Evolutionary conservation across 1,140 invertebrate species (phyloP).

Genomic region (Ips nitidus): DNA sequence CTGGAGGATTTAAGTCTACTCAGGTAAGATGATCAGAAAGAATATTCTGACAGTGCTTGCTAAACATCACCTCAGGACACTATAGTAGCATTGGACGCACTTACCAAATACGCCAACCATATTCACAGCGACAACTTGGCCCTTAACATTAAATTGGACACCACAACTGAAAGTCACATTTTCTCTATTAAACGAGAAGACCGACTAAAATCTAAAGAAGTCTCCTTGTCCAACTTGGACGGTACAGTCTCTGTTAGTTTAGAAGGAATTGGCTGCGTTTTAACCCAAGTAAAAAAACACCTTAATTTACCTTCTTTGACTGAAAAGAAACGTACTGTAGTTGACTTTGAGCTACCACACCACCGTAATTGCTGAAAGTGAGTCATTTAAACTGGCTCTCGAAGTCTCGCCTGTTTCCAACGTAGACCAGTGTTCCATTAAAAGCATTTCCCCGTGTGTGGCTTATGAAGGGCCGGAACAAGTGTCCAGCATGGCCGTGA

Average conservation of each 20-base stretch:
- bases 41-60: neutral
- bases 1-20: conserved; percentile 70
- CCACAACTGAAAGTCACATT: conserved; percentile 30
- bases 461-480: conserved; percentile 39
- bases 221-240: conserved; percentile 46
- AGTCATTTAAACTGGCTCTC: conserved; percentile 45
- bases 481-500: conserved; percentile 61
- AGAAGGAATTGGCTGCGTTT: conserved; percentile 62
- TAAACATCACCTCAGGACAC: conserved; percentile 56
- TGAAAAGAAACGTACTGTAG: conserved; percentile 17
- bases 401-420: conserved; percentile 44
- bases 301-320: neutral
- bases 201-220: conserved; percentile 39
- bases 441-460: conserved; percentile 45
- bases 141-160: conserved; percentile 37
- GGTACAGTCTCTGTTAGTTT: conserved; percentile 53
- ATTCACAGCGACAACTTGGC: conserved; percentile 34
- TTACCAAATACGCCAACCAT: conserved; percentile 56
- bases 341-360: conserved; percentile 40
- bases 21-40: conserved; percentile 32
- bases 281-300: conserved; percentile 56
- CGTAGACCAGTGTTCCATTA: conserved; percentile 40
- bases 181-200: conserved; percentile 34
- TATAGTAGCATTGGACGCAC: conserved; percentile 62
- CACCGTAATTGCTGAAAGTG: conserved; percentile 39